Percentiles rank a stretch among this genome's conserved stretches.
Evolutionary conservation across 2,113 vertebrate species (phyloP).

Genomic region (Pavo muticus): DNA sequence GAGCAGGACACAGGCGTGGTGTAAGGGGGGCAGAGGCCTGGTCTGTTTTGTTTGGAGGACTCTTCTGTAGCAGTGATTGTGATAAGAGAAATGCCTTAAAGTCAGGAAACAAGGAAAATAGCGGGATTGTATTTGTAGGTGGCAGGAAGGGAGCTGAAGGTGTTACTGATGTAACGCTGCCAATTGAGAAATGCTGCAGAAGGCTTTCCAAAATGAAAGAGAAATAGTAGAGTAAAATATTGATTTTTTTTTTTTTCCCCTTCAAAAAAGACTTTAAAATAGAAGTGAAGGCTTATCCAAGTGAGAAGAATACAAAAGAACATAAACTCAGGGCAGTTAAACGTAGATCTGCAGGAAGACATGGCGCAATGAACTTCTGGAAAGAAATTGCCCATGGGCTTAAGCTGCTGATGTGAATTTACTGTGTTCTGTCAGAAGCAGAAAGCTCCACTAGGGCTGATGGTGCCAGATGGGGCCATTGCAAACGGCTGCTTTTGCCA

Average conservation of each 20-base stretch:
- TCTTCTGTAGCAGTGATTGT: background rate
- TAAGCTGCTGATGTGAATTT: background rate
- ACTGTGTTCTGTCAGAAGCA: background rate
- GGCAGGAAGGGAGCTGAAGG: background rate
- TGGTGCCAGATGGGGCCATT: background rate
- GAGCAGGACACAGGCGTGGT: background rate
- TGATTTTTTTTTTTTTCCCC: background rate
- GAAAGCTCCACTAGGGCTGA: accelerated
- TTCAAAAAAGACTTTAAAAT: background rate
- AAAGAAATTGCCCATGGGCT: accelerated
- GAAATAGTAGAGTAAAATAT: background rate
- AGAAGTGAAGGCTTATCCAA: constrained; percentile 33
- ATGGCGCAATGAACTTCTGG: background rate
- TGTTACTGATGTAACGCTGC: background rate
- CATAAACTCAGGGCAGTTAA: constrained; percentile 7
- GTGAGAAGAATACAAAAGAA: background rate
- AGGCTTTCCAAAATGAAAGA: background rate
- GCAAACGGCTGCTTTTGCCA: background rate
- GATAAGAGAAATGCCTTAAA: background rate
- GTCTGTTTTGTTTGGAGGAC: background rate
- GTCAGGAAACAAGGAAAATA: background rate
- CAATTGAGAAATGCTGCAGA: background rate
- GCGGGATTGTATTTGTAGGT: background rate
- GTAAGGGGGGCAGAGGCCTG: background rate
- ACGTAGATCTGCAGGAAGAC: background rate